These are phyloP conservation scores for Patella vulgata DNA, from an alignment of 1,140 invertebrate species.

Conservation along the genomic window DNA sequence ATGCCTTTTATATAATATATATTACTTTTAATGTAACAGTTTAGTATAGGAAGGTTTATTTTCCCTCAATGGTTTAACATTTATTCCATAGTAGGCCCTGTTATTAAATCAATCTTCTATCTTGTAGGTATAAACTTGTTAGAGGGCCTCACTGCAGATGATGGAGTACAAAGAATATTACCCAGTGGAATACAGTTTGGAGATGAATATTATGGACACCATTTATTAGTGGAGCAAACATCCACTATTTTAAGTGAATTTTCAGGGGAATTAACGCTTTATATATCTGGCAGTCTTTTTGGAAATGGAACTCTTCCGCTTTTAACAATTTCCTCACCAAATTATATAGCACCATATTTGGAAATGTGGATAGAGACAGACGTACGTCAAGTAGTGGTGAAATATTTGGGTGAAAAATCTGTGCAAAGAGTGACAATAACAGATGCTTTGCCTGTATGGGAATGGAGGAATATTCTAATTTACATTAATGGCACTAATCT, in stretches of 20 bases:
- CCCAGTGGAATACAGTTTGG: slow-evolving; percentile 6
- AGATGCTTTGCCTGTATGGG: slow-evolving; percentile 19
- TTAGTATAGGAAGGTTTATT: no score
- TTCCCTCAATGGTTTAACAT: no score
- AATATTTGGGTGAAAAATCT: slow-evolving; percentile 41
- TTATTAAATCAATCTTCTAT: no score
- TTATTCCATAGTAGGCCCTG: no score
- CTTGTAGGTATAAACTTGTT: slow-evolving; percentile 26
- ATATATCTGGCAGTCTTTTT: slow-evolving; percentile 11
- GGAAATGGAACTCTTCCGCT: slow-evolving; percentile 18
- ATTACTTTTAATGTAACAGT: no score
- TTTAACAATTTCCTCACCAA: slow-evolving; percentile 20
- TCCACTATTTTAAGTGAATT: slow-evolving; percentile 10
- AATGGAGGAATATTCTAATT: slow-evolving; percentile 28
- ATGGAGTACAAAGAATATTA: not conserved
- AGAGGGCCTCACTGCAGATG: not conserved
- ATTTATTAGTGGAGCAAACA: slow-evolving; percentile 10
- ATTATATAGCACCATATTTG: slow-evolving; percentile 32
- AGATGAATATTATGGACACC: slow-evolving; percentile 3
- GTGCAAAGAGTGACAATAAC: slow-evolving; percentile 34
- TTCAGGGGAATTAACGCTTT: slow-evolving; percentile 18
- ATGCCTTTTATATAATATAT: no score
- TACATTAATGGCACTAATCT: slow-evolving; percentile 14
- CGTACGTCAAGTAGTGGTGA: slow-evolving; percentile 29
- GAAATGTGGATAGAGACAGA: slow-evolving; percentile 34